Evolutionary conservation across 1,140 invertebrate genomes (phyloP), one percentile per base, ranked within the genome.

Genomic region (Drosophila mojavensis): DNA sequence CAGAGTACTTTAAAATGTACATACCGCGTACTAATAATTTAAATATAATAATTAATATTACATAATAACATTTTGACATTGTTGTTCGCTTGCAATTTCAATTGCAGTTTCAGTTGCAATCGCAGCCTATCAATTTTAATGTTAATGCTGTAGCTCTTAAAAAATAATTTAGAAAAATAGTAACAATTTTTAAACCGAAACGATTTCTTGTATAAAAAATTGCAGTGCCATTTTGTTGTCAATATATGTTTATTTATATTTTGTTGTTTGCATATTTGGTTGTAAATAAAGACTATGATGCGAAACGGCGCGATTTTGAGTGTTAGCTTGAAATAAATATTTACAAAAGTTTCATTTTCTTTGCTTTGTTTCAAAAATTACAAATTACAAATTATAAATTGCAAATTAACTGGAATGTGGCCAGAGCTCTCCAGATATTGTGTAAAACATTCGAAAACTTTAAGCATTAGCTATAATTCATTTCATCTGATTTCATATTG

Each of bases 11-110:
- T 88, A 68, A 88, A 88, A 88, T 76, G 62, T 88, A 83, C 86
- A 79, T 78, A 80, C 78, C 41, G 39, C 82, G 82, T 80, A 76
- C 53, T 83, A 80, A 89, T 88, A 78, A 84, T 89, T 80, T 67
- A 50, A 72, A 67, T 79, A 67, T 72, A 56, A 78, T 78, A 78
- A 75, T 78, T 77, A 86, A 83, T 86, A 86, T 79, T 68, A 73
- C 64, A 67, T 89, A 83, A 88, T 83, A 86, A 88, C 82, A 86
- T 79, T 69, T 84, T 79, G 68, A 33, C 61, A 33, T 58, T 62
- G n/a, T 50, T 84, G 53, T 64, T 65, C 43, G 10, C 3, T 48
- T 55, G 45, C 36, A 47, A 30, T 56, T 55, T 58, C 62, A 63
- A 17, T 53, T 64, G 33, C 13, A 71, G 61, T 56, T 55, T 53